A percentile compares a stretch with the other conserved stretches of the same genome.
Evolutionary conservation across 53 echinoderm and acorn worm genomes (phyloP).

Genomic region (Actinopyga echinites): DNA sequence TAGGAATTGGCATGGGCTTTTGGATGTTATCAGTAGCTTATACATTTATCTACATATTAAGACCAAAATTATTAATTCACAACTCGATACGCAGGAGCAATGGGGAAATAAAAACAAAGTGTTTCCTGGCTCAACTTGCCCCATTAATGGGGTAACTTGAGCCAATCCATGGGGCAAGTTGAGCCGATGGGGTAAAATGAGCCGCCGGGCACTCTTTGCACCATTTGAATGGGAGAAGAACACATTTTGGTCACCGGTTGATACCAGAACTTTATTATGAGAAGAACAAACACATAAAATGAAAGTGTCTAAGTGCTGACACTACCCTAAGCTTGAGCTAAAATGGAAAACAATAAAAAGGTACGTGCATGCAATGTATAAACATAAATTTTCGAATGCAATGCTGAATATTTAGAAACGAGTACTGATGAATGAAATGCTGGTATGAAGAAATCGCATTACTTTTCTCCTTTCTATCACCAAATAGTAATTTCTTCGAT

Average conservation of each 20-base stretch:
- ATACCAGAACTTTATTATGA: background rate
- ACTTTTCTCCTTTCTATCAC: too few species aligned
- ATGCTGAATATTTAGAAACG: too few species aligned
- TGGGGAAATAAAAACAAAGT: background rate
- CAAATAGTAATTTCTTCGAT: too few species aligned
- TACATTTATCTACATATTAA: background rate
- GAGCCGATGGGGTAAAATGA: conserved; percentile 13
- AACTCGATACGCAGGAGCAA: background rate
- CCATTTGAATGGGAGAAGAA: background rate
- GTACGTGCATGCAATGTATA: background rate
- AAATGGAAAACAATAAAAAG: conserved; percentile 2
- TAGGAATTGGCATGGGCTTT: too few species aligned
- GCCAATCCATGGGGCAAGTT: background rate
- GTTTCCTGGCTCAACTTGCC: background rate
- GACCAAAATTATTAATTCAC: background rate
- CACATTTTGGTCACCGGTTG: conserved; percentile 10
- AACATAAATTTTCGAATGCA: too few species aligned
- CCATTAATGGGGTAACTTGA: background rate
- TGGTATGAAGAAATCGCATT: too few species aligned
- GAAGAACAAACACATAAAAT: background rate
- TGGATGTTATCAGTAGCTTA: too few species aligned
- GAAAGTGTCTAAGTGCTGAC: background rate
- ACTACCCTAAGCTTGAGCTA: background rate
- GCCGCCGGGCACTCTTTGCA: background rate
- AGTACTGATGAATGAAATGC: too few species aligned